Conservation (phyloP, 1,140 invertebrate species). For the Homalodisca vitripennis region DNA sequence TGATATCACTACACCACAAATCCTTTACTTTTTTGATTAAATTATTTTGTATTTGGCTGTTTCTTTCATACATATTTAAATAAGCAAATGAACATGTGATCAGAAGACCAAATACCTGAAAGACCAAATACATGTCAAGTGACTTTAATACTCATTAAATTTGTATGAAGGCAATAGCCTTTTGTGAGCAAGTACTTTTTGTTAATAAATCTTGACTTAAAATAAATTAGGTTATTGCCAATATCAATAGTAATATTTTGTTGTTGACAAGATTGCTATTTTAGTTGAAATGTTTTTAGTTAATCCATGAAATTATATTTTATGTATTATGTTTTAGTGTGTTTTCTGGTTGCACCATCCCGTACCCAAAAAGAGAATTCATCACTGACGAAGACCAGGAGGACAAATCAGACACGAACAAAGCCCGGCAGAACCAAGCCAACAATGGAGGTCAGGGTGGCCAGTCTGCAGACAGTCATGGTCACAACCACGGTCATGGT, state of each 20-base stretch:
- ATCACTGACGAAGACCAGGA: conserved; percentile 97
- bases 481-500: conserved; percentile 52
- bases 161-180: too few relatives aligned
- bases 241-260: neutral
- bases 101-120: too few relatives aligned
- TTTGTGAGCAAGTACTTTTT: too few relatives aligned
- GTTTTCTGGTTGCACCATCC: conserved; percentile 93
- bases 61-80: too few relatives aligned
- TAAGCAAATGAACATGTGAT: too few relatives aligned
- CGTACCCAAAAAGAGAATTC: conserved; percentile 98
- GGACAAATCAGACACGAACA: conserved; percentile 83
- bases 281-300: neutral
- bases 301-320: conserved; percentile 28
- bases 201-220: too few relatives aligned
- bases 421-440: conserved; percentile 77
- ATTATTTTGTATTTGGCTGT: too few relatives aligned
- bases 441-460: conserved; percentile 45
- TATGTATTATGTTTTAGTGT: conserved; percentile 67
- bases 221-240: neutral
- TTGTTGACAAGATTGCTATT: too few relatives aligned
- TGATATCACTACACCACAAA: too few relatives aligned
- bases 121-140: too few relatives aligned
- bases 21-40: too few relatives aligned
- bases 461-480: conserved; percentile 42
- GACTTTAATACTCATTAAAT: too few relatives aligned